These are phyloP conservation scores for Tanaodytes sp. DNA, from an alignment of 2,888 invertebrate genomes.

Conservation along the genomic window DNA sequence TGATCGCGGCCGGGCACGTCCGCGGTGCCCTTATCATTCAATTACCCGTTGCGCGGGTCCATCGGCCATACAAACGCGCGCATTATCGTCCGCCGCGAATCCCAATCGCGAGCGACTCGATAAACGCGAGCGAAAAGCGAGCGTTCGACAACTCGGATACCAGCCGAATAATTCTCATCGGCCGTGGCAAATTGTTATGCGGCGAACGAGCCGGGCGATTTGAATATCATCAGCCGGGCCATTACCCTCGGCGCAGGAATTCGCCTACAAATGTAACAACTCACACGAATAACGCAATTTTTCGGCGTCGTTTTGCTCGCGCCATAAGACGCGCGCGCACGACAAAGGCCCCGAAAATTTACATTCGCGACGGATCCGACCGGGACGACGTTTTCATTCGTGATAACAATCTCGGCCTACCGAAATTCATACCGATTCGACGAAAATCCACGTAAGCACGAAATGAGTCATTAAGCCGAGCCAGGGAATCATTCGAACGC, in stretches of 20 bases:
- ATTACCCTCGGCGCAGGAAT: constrained; percentile 32
- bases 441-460: constrained; percentile 32
- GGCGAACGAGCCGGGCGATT: no score
- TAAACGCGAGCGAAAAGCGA: no score
- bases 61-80: constrained; percentile 43
- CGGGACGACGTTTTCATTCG: constrained; percentile 33
- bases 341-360: constrained; percentile 35
- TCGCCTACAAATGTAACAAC: constrained; percentile 27
- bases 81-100: no score
- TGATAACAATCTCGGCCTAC: constrained; percentile 30
- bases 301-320: constrained; percentile 33
- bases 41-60: constrained; percentile 40
- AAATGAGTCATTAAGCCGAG: constrained; percentile 45
- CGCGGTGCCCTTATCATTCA: constrained; percentile 38
- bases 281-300: constrained; percentile 36
- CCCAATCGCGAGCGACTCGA: no score
- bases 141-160: no score
- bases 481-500: constrained; percentile 36
- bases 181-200: no score
- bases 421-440: constrained; percentile 41
- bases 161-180: no score
- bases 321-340: constrained; percentile 40
- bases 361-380: constrained; percentile 18
- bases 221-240: no score
- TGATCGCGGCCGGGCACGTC: no score